Conservation (phyloP, 2,888 invertebrate species). For the Caenorhabditis virilis region DNA sequence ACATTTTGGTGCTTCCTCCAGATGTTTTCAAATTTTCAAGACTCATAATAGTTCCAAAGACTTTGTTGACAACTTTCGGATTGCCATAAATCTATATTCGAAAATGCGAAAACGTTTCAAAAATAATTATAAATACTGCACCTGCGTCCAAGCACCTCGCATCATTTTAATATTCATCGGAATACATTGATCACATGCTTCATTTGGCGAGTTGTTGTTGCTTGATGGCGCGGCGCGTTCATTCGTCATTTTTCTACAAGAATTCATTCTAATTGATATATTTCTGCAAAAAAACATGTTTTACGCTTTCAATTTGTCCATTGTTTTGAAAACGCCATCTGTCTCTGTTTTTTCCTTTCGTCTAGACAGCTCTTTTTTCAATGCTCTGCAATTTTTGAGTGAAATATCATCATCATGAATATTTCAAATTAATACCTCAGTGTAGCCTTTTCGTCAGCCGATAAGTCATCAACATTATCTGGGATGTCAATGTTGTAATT, state of each 20-base stretch:
- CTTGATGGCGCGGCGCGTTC: conserved; percentile 27
- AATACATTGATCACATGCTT: conserved; percentile 52
- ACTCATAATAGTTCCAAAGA: conserved; percentile 57
- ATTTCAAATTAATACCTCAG: conserved; percentile 21
- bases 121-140: conserved; percentile 4
- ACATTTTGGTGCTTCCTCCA: conserved; percentile 38
- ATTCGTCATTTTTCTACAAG: conserved; percentile 33
- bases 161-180: conserved; percentile 51
- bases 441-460: conserved; percentile 56
- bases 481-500: conserved; percentile 61
- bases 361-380: conserved; percentile 53
- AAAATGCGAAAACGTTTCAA: too few species aligned
- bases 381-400: conserved; percentile 43
- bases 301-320: conserved; percentile 1
- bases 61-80: conserved; percentile 55
- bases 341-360: conserved; percentile 46
- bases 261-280: too few species aligned
- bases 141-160: conserved; percentile 61
- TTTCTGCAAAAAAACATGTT: too few species aligned
- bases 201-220: too few species aligned
- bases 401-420: too few species aligned
- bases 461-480: conserved; percentile 50
- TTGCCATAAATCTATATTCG: conserved; percentile 64
- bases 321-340: conserved; percentile 27
- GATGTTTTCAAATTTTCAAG: conserved; percentile 38